A percentile compares a stretch with the other conserved stretches of the same genome.
Evolutionary conservation across 2,888 invertebrate species (phyloP).

Genomic region (Sarcophaga rosellei): DNA sequence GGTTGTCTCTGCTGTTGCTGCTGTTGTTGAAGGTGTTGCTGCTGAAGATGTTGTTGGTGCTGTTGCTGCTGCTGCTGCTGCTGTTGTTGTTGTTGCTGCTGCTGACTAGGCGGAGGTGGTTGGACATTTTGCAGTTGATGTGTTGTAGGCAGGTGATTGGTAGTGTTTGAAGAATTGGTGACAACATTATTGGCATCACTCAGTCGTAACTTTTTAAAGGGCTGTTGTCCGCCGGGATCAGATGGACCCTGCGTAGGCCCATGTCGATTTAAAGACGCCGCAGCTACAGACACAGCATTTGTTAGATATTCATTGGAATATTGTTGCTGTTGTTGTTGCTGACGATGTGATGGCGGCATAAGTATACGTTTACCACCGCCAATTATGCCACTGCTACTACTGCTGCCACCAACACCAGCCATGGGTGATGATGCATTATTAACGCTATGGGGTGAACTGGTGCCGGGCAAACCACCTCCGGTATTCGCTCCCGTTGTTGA

Average conservation of each 20-base stretch:
- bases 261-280: constrained; percentile 66
- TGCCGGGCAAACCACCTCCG: constrained; percentile 65
- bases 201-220: constrained; percentile 78
- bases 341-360: constrained; percentile 73
- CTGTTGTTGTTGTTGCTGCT: constrained; percentile 71
- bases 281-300: constrained; percentile 72
- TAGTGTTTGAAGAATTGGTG: constrained; percentile 65
- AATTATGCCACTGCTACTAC: constrained; percentile 72
- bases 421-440: constrained; percentile 66
- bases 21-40: constrained; percentile 71
- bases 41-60: constrained; percentile 61
- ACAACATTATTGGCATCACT: constrained; percentile 74
- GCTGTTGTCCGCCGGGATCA: constrained; percentile 80
- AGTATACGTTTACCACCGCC: constrained; percentile 75
- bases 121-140: constrained; percentile 78
- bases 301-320: constrained; percentile 80
- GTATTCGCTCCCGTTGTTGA: constrained; percentile 67
- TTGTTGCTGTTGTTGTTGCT: constrained; percentile 76
- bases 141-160: constrained; percentile 82
- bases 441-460: constrained; percentile 69
- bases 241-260: constrained; percentile 76
- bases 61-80: constrained; percentile 64
- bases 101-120: constrained; percentile 83
- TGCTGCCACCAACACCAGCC: constrained; percentile 48
- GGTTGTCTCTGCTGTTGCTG: constrained; percentile 66